phyloP scores from a whole-genome alignment of 2,113 vertebrate species.

The Pao palembangensis region DNA sequence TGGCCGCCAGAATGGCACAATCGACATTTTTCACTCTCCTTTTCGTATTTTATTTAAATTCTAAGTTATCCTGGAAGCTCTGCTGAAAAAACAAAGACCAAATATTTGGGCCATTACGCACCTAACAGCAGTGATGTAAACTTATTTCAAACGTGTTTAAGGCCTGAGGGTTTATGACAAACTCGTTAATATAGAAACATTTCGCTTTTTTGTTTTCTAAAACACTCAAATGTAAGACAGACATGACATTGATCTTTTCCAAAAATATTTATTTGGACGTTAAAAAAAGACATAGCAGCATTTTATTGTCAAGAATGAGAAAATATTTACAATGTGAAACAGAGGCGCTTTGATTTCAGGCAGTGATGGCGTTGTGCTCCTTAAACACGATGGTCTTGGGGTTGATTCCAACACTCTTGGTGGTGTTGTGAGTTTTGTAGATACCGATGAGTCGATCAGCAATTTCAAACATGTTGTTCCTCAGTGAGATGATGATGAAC shows the following conservation, averaged over 20 bases:
- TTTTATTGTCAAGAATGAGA: neutral
- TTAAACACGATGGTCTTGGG: conserved; percentile 86
- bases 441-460: conserved; percentile 94
- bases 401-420: conserved; percentile 89
- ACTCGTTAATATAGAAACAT: no score
- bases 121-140: no score
- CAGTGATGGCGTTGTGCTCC: conserved; percentile 61
- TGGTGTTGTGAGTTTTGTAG: conserved; percentile 93
- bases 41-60: no score
- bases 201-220: no score
- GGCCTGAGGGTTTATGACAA: no score
- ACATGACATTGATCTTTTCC: neutral
- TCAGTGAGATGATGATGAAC: conserved; percentile 97
- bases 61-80: no score
- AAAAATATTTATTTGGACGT: conserved; percentile 37
- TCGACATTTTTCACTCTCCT: no score
- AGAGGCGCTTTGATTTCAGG: neutral
- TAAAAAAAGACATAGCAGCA: conserved; percentile 51
- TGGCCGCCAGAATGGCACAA: no score
- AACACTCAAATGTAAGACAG: no score
- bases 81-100: no score
- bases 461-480: conserved; percentile 99
- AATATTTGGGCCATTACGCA: no score
- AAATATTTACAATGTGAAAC: conserved; percentile 44
- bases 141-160: no score